Percentiles rank a stretch among this genome's conserved stretches.
phyloP scores from a whole-genome alignment of 2,113 vertebrate species.

The Saguinus midas region DNA sequence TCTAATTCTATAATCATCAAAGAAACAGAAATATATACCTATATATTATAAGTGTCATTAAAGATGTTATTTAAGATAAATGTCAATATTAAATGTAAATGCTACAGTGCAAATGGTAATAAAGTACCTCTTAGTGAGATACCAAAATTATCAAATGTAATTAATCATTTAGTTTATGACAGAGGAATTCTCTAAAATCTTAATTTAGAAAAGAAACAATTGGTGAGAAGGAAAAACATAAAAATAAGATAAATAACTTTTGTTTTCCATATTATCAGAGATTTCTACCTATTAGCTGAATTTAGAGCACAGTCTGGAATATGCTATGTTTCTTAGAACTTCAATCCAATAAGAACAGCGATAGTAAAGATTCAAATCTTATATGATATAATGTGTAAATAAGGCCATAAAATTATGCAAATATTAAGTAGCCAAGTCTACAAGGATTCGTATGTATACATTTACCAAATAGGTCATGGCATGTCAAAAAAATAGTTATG shows the following conservation, averaged over 20 bases:
- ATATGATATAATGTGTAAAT: background rate
- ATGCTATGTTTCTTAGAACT: background rate
- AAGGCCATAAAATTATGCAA: background rate
- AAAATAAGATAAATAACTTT: background rate
- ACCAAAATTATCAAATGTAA: background rate
- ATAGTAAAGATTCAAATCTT: background rate
- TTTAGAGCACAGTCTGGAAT: background rate
- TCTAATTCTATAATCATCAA: background rate
- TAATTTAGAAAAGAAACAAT: background rate
- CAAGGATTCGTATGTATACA: background rate
- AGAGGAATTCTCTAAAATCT: background rate
- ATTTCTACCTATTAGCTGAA: background rate
- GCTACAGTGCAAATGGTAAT: background rate
- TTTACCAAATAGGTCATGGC: background rate
- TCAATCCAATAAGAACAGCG: background rate
- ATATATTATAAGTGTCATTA: background rate
- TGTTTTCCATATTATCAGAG: background rate
- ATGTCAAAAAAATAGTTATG: background rate
- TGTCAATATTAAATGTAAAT: background rate
- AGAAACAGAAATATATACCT: background rate
- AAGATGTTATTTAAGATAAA: background rate
- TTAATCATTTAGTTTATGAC: background rate
- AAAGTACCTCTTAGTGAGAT: background rate
- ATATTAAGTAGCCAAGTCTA: background rate
- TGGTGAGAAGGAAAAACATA: background rate